Evolutionary conservation across 2,888 invertebrate species (phyloP).

Genomic region (Gymnocheta viridis): DNA sequence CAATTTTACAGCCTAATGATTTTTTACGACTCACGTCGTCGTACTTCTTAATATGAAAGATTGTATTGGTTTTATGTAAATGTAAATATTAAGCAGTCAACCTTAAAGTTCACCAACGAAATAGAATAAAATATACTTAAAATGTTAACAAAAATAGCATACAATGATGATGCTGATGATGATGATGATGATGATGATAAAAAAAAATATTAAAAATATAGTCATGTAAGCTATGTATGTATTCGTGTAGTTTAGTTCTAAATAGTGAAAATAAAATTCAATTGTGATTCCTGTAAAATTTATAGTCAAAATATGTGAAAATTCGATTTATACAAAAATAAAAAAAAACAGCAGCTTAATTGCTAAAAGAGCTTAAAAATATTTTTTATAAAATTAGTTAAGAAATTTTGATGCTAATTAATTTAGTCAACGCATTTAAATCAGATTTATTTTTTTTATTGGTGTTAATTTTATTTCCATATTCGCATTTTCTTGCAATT

Average conservation of each 20-base stretch:
- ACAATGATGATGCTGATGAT: constrained; percentile 58
- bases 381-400: constrained; percentile 11
- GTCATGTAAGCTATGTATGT: constrained; percentile 8
- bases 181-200: constrained; percentile 47
- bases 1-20: too few relatives aligned
- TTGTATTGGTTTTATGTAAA: neutral
- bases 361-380: constrained; percentile 28
- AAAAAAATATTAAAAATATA: neutral
- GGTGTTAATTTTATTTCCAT: neutral
- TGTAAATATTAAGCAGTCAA: neutral
- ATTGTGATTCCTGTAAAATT: constrained; percentile 64
- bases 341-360: neutral
- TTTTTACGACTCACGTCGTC: too few relatives aligned
- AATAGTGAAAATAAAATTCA: constrained; percentile 41
- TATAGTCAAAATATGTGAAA: constrained; percentile 18
- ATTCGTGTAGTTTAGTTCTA: constrained; percentile 54
- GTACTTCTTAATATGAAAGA: too few relatives aligned
- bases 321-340: constrained; percentile 1
- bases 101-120: constrained; percentile 37
- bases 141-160: constrained; percentile 60
- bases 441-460: neutral
- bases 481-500: too few relatives aligned
- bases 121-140: neutral
- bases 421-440: neutral
- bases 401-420: neutral